Percentiles rank a stretch among this genome's conserved stretches.
Evolutionary conservation across 2,113 vertebrate species (phyloP).

Genomic region (Tautogolabrus adspersus): DNA sequence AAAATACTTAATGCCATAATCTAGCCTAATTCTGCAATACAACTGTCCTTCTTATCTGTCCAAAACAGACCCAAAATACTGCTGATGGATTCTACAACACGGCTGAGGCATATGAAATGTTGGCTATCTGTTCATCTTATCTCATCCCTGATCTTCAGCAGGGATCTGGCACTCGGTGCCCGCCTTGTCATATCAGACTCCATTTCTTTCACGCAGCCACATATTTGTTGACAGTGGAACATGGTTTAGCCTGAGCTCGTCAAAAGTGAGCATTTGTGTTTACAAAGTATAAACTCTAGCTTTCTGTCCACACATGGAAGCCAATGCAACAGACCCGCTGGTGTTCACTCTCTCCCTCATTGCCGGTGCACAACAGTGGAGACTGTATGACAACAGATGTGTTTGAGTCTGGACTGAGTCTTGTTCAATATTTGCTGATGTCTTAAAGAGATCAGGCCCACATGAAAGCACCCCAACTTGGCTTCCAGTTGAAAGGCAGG

Average conservation of each 20-base stretch:
- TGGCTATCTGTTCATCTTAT: constrained; percentile 58
- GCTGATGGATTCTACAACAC: constrained; percentile 69
- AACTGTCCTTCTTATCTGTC: constrained; percentile 56
- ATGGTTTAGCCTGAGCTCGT: constrained; percentile 73
- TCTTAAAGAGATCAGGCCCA: constrained; percentile 80
- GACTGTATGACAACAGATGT: constrained; percentile 79
- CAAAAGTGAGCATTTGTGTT: constrained; percentile 76
- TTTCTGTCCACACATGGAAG: constrained; percentile 67
- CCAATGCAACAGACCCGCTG: constrained; percentile 66
- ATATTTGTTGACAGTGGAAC: constrained; percentile 71
- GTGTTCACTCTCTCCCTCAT: constrained; percentile 48
- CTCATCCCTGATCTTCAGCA: constrained; percentile 56
- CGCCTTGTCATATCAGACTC: constrained; percentile 48
- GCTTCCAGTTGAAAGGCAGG: constrained; percentile 76
- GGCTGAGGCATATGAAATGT: constrained; percentile 71
- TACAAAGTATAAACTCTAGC: constrained; percentile 74
- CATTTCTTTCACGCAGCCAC: constrained; percentile 48
- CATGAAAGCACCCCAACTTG: constrained; percentile 78
- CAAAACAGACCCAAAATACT: constrained; percentile 64
- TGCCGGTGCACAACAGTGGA: constrained; percentile 48
- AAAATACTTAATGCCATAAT: constrained; percentile 64
- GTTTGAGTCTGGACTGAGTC: constrained; percentile 75
- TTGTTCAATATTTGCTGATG: constrained; percentile 78
- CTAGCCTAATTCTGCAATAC: constrained; percentile 65
- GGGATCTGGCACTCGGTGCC: constrained; percentile 51